These are phyloP conservation scores for Tribolium freemani DNA, from an alignment of 2,888 invertebrate genomes.

Conservation along the genomic window DNA sequence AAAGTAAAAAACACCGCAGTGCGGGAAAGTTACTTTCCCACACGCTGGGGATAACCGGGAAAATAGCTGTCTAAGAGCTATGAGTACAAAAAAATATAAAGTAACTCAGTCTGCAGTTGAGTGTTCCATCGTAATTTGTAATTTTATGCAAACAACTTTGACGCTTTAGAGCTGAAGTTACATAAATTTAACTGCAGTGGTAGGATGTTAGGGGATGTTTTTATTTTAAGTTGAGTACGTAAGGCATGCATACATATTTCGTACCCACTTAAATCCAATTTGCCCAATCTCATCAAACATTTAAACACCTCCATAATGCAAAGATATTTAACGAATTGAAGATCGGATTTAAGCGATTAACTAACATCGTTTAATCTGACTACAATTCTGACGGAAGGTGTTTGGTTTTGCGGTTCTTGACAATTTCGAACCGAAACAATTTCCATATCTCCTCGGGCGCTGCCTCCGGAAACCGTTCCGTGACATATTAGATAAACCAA, in stretches of 20 bases:
- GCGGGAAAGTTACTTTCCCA: too few species aligned
- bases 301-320: not conserved
- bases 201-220: not conserved
- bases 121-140: too few species aligned
- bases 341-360: constrained; percentile 6
- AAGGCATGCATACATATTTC: not conserved
- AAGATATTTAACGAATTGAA: not conserved
- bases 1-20: too few species aligned
- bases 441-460: constrained; percentile 25
- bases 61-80: too few species aligned
- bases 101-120: too few species aligned
- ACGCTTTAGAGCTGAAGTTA: too few species aligned
- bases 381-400: not conserved
- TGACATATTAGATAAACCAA: constrained; percentile 36
- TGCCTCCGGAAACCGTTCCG: constrained; percentile 10
- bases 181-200: too few species aligned
- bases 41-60: too few species aligned
- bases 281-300: not conserved
- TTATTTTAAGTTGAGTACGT: not conserved
- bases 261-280: too few species aligned
- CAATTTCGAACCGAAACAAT: constrained; percentile 25
- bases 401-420: constrained; percentile 12
- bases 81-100: too few species aligned
- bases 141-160: too few species aligned
- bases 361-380: not conserved